Percentiles rank a stretch among this genome's conserved stretches.
These are phyloP conservation scores for Akabosia matsudoensis DNA, from an alignment of 1,140 invertebrate species.

Conservation along the genomic window DNA sequence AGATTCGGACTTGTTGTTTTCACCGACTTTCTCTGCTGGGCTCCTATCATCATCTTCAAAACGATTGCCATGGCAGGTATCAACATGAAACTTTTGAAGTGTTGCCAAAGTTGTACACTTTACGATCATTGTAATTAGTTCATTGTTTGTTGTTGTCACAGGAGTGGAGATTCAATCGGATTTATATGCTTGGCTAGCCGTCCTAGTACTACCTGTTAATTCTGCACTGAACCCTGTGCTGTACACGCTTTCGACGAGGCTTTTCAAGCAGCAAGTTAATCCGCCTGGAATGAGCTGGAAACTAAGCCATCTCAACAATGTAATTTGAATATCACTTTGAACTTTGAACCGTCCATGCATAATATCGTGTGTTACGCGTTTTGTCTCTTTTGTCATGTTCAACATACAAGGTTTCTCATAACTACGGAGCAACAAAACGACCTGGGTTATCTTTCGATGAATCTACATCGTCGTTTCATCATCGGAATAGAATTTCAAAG, in stretches of 20 bases:
- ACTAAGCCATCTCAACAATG: not conserved
- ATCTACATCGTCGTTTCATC: not conserved
- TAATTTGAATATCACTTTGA: not conserved
- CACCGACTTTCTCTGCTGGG: constrained; percentile 65
- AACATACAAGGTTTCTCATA: not conserved
- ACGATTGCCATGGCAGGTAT: constrained; percentile 59
- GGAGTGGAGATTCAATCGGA: constrained; percentile 54
- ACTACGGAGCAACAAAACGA: not conserved
- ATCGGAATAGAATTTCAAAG: constrained; percentile 17
- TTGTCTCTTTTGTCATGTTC: not conserved
- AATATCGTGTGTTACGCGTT: not conserved
- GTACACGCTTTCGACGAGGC: constrained; percentile 65
- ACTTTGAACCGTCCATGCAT: not conserved
- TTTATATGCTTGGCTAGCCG: constrained; percentile 65
- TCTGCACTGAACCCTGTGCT: constrained; percentile 68
- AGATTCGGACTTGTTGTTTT: constrained; percentile 59
- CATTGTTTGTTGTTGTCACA: constrained; percentile 44
- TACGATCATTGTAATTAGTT: not conserved
- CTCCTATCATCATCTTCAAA: constrained; percentile 62
- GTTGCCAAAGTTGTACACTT: not conserved
- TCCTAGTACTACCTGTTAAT: constrained; percentile 68
- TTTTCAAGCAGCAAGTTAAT: constrained; percentile 57
- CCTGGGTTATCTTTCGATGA: not conserved
- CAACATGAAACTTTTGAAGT: not conserved
- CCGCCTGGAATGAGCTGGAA: not conserved